Evolutionary conservation across 2,113 vertebrate genomes (phyloP), one percentile per base, ranked within the genome.

Genomic region (Hyperopisus bebe): DNA sequence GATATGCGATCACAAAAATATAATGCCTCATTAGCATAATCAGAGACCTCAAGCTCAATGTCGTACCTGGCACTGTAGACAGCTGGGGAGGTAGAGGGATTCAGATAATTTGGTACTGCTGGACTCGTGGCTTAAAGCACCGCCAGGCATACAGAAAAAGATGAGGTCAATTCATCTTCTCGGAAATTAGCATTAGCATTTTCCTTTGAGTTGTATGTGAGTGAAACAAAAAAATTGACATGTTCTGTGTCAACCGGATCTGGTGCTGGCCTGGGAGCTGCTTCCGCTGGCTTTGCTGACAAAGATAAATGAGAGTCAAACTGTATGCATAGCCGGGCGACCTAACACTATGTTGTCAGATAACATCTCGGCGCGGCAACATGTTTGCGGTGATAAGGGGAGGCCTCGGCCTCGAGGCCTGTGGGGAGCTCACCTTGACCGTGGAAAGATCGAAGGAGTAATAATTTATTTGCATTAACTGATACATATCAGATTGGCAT

Each of bases 401-500:
- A 86, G n/a, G 44, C 44, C n/a, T 46, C 1, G 10, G 24, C 21
- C 24, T n/a, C 35, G 2, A 42, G 35, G 74, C 35, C 35, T 42
- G 5, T 80, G 74, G 74, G 35, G 35, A 42, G 2, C 74, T 27
- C 15, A 80, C 74, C 74, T 80, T 80, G 74, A 80, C 74, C 35
- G 3, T 42, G 31, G 31, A 80, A 42, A 80, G 74, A 80, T 80
- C 74, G 74, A 80, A 80, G 15, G 35, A 42, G 35, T 19, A 17
- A 42, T 42, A 21, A 80, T 80, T 80, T 80, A 80, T 80, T 80
- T 80, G 74, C 74, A 42, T 80, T 80, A 70, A 42, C 74, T 80
- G 74, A 80, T 80, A 42, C 83, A 48, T 86, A 86, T 86, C 83
- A 86, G 47, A 50, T 50, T 50, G 47, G 44, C 24, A 86, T 19